Evolutionary conservation across 2,888 invertebrate genomes (phyloP).

Genomic region (Tribolium freemani): DNA sequence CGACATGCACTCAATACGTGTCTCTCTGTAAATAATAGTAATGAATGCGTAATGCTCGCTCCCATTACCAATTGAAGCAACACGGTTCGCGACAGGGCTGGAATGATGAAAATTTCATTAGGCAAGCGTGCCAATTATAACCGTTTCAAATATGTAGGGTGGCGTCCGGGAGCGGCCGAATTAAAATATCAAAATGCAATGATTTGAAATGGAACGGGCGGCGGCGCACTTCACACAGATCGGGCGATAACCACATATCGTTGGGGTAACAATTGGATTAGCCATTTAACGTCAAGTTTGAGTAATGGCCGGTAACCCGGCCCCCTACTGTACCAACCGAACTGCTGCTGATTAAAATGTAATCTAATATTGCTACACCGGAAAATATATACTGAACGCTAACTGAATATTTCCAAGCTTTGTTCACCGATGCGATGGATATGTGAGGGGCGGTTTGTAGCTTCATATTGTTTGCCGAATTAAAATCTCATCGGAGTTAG

Average conservation of each 20-base stretch:
- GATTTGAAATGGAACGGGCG: conserved; percentile 44
- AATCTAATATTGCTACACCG: conserved; percentile 69
- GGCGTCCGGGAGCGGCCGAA: conserved; percentile 42
- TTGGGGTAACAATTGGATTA: conserved; percentile 69
- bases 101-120: conserved; percentile 50
- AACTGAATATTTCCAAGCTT: conserved; percentile 61
- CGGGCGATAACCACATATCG: conserved; percentile 67
- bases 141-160: conserved; percentile 41
- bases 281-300: conserved; percentile 70
- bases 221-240: conserved; percentile 57
- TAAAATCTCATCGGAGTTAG: conserved; percentile 61
- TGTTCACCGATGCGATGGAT: conserved; percentile 34
- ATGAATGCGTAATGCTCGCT: conserved; percentile 39
- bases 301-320: conserved; percentile 69
- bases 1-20: conserved; percentile 13
- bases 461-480: conserved; percentile 53
- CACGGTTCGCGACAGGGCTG: conserved; percentile 45
- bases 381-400: conserved; percentile 64
- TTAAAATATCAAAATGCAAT: conserved; percentile 60
- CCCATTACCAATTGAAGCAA: conserved; percentile 43
- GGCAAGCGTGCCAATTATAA: conserved; percentile 48
- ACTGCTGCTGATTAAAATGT: conserved; percentile 70
- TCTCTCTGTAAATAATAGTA: conserved; percentile 39
- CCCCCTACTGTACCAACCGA: conserved; percentile 58
- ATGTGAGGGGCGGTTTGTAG: conserved; percentile 51